Conservation (phyloP, 2,888 invertebrate genomes). For the Zootermopsis nevadensis region DNA sequence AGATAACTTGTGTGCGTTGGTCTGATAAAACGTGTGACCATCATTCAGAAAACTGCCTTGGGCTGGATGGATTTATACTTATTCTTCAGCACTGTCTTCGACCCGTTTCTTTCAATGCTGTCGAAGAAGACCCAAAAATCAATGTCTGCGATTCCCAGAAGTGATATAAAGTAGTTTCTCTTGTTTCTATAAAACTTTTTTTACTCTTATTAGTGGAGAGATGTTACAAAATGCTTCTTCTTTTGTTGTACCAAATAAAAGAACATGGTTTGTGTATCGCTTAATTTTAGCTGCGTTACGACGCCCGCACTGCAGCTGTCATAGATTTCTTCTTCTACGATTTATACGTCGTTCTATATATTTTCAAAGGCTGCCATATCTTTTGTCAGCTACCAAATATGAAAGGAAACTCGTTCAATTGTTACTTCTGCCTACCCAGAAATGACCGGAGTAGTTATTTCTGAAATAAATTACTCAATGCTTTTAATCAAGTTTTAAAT, state of each 20-base stretch:
- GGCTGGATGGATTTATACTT: no score
- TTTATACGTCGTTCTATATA: constrained; percentile 2
- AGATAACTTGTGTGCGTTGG: no score
- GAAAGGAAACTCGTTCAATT: neutral
- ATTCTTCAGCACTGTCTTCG: no score
- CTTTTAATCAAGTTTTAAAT: no score
- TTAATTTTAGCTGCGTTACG: constrained; percentile 1
- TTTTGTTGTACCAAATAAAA: neutral
- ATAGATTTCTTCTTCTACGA: neutral
- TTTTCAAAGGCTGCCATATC: neutral
- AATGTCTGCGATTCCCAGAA: no score
- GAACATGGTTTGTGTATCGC: constrained; percentile 14
- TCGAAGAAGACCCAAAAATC: no score
- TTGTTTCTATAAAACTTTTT: neutral
- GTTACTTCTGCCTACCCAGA: neutral
- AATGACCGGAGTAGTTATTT: neutral
- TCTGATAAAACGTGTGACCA: no score
- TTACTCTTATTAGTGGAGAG: neutral
- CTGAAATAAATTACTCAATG: neutral
- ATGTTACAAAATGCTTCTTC: neutral
- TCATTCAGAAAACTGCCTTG: no score
- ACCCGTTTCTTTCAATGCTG: no score
- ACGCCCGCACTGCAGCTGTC: neutral
- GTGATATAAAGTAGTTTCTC: neutral
- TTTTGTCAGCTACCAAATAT: neutral